These are phyloP conservation scores for Helicoverpa armigera DNA, from an alignment of 1,140 invertebrate species.

Conservation along the genomic window DNA sequence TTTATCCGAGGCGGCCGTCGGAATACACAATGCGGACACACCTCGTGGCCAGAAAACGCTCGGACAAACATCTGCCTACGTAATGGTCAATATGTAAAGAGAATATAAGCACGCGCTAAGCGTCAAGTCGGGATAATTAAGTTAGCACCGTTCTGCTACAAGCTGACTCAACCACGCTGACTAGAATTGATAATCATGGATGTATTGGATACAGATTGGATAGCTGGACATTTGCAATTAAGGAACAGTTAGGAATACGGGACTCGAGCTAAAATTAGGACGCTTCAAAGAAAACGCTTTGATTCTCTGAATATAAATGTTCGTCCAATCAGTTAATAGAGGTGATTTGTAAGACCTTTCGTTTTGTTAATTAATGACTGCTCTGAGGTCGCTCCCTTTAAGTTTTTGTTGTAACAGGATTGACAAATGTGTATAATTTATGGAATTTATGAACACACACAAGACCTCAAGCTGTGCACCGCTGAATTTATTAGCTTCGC, in stretches of 20 bases:
- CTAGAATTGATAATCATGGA: constrained; percentile 43
- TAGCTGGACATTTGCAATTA: constrained; percentile 30
- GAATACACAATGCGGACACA: constrained; percentile 27
- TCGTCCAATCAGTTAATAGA: constrained; percentile 15
- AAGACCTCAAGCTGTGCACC: constrained; percentile 42
- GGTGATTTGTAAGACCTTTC: constrained; percentile 24
- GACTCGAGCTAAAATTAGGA: constrained; percentile 3
- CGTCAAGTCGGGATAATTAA: constrained; percentile 42
- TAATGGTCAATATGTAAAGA: constrained; percentile 44
- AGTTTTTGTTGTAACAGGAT: constrained; percentile 27
- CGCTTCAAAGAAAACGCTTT: constrained; percentile 33
- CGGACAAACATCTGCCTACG: constrained; percentile 33
- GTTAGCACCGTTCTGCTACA: constrained; percentile 43
- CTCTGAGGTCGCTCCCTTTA: not conserved
- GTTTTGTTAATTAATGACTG: constrained; percentile 16
- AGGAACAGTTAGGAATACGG: constrained; percentile 4
- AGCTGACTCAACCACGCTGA: constrained; percentile 40
- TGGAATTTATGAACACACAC: constrained; percentile 39
- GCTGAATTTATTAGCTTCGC: constrained; percentile 41
- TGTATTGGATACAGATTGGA: constrained; percentile 31
- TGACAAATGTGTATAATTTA: constrained; percentile 42
- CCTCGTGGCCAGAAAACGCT: constrained; percentile 23
- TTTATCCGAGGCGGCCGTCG: constrained; percentile 19
- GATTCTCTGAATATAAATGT: constrained; percentile 12
- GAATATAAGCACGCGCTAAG: constrained; percentile 34